Base-by-base conservation (phyloP, 1,140 invertebrate genomes). In the Drosophila rhopaloa region DNA sequence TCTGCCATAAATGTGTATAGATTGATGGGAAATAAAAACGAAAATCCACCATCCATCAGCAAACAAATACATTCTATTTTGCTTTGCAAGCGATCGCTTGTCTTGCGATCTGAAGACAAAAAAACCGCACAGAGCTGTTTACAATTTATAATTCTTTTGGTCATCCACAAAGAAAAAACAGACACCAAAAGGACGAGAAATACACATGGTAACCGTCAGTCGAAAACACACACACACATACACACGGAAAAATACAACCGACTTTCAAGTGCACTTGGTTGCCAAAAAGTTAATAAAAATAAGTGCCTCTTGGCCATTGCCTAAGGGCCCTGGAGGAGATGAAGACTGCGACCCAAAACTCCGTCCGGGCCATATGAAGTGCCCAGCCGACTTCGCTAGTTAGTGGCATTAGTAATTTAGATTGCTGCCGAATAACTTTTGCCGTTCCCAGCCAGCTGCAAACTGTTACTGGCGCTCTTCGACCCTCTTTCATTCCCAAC, bases 251-350 rank as follows among this genome's bases (percentile, higher is more conserved):
- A 72, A 57, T 48, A 44, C 44, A 76, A 79, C 46, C 27, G 67
- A 86, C 63, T 78, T 85, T 85, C 73, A 86, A 85, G 81, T 75
- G 82, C 78, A 86, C 81, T 85, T 78, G 76, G 56, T 85, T 73
- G 78, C 74, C 82, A 71, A 85, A 84, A 85, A 85, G 82, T 85
- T 85, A 86, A 85, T 85, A 85, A 85, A 86, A 85, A 85, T 85
- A 88, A 88, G 83, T 88, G 83, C 79, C 84, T 77, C 76, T 88
- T 80, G 73, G 76, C 66, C 79, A 57, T 79, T 78, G 70, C 76
- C 72, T 55, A 16, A 72, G 62, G 60, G 59, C 56, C 57, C 46
- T 59, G 56, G n/a, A 53, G 65, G 57, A 85, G 75, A 66, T 66
- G 71, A 79, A 71, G 50, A 35, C 44, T 50, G 61, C 62, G 19